Evolutionary conservation across 2,797 vertebrate species (phyloP), one percentile per base, ranked within the genome.

Genomic region (Acipenser ruthenus): DNA sequence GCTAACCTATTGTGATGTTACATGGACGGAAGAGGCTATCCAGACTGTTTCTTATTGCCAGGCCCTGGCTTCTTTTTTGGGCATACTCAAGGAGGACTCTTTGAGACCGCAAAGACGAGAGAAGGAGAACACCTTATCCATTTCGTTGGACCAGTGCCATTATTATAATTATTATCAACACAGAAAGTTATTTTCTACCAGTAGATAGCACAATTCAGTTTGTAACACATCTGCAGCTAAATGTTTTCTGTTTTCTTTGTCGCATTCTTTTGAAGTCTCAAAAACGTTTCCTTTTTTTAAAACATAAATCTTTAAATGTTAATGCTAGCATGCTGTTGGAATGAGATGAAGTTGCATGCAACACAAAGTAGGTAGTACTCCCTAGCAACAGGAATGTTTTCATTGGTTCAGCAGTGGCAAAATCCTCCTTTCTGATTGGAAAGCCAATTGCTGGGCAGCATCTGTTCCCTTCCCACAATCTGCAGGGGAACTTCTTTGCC

Each of bases 121-220:
- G 37, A 37, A 37, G 37, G 37, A 37, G 37, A 37, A 37, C 37
- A 37, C 37, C 37, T 37, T 37, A 37, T 37, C 37, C 37, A 37
- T 37, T 37, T 5, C 1, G 37, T 37, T 81, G 77, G 86, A 87
- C 78, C 84, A 89, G 88, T 90, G 89, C 87, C 88, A 91, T 89
- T 90, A 87, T 37, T 37, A 37, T 37, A 37, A 37, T 37, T 4
- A 37, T 90, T 88, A 88, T 79, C 78, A 72, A 82, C 78, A 79
- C 72, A 66, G 74, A 58, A 71, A 82, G n/a, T 49, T 49, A 10
- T 87, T 88, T 89, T 87, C 84, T 89, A 89, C 85, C 78, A 83
- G 83, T 87, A 86, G 83, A 90, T 88, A 90, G 89, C 89, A 91
- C 89, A 90, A 89, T 84, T 84, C 85, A 90, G 87, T 90, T 90